phyloP scores from a whole-genome alignment of 2,113 vertebrate genomes.

The Rallus limicola region DNA sequence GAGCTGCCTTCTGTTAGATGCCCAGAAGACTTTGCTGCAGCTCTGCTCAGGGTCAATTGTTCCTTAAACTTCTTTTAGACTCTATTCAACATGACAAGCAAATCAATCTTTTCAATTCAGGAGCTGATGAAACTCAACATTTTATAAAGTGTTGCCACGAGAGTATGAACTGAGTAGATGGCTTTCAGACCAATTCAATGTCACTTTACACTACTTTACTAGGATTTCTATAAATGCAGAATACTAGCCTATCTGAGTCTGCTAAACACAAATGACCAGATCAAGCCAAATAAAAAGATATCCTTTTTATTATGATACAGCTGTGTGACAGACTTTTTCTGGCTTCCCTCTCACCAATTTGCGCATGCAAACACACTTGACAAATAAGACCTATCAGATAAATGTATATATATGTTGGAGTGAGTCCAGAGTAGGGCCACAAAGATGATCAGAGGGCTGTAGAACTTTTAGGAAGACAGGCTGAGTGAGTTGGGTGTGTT shows the following conservation, averaged over 20 bases:
- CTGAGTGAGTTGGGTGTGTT: no score
- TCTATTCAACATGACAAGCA: slow-evolving; percentile 81
- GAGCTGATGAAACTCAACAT: slow-evolving; percentile 78
- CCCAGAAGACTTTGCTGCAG: slow-evolving; percentile 62
- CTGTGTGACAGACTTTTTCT: background rate
- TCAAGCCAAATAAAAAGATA: background rate
- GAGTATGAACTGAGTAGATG: slow-evolving; percentile 73
- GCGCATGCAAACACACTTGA: background rate
- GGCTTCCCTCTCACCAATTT: background rate
- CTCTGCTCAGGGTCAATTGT: slow-evolving; percentile 73
- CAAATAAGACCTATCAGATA: background rate
- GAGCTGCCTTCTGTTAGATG: slow-evolving; percentile 60
- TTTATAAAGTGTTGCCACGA: slow-evolving; percentile 72
- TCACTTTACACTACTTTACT: slow-evolving; percentile 56
- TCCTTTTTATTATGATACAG: background rate
- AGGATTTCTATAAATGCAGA: slow-evolving; percentile 51
- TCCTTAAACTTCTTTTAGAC: slow-evolving; percentile 78
- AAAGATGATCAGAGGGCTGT: no score
- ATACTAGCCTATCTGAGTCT: slow-evolving; percentile 6
- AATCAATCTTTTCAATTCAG: slow-evolving; percentile 82
- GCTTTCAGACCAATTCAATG: slow-evolving; percentile 65
- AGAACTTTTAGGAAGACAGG: no score
- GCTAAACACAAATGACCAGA: slow-evolving; percentile 30
- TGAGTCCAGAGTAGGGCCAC: no score
- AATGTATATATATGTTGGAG: background rate